These are phyloP conservation scores for Nephrocerus scutellatus DNA, from an alignment of 2,888 invertebrate species.

Conservation along the genomic window DNA sequence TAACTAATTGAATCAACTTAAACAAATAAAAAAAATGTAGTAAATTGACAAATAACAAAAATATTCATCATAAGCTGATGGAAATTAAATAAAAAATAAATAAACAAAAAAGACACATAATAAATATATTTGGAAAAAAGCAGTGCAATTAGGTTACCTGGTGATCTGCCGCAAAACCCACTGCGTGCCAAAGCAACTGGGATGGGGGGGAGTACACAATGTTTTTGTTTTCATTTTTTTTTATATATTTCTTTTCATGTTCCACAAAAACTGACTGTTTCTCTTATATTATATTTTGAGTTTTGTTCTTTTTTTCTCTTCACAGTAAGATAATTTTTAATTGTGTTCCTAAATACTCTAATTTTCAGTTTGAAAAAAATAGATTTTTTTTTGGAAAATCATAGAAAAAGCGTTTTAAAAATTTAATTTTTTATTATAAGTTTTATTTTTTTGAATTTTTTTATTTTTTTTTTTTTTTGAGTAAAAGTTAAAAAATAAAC, in stretches of 20 bases:
- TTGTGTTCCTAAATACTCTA: too few species aligned
- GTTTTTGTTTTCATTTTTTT: constrained; percentile 19
- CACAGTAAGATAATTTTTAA: too few species aligned
- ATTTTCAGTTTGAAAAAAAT: too few species aligned
- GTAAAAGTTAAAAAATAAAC: constrained; percentile 19
- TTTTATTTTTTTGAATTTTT: constrained; percentile 4
- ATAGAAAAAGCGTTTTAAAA: constrained; percentile 19
- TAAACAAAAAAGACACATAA: neutral
- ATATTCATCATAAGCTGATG: too few species aligned
- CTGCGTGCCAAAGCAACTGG: constrained; percentile 56
- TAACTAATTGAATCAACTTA: too few species aligned
- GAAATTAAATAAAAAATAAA: constrained; percentile 4
- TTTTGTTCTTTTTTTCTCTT: constrained; percentile 8
- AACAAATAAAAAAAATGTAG: too few species aligned
- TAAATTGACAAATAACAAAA: too few species aligned
- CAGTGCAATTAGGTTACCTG: constrained; percentile 60
- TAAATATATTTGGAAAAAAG: constrained; percentile 34
- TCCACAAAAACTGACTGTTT: constrained; percentile 6
- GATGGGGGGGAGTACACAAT: constrained; percentile 35
- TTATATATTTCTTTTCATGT: constrained; percentile 8
- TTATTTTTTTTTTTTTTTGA: constrained; percentile 16
- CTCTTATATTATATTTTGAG: constrained; percentile 11
- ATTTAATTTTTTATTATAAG: constrained; percentile 12
- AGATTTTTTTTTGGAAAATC: constrained; percentile 14
- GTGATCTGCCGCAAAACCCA: constrained; percentile 58